Percentiles rank a stretch among this genome's conserved stretches.
Conservation (phyloP, 2,797 vertebrate species). For the Microctenopoma steveboyesi region DNA sequence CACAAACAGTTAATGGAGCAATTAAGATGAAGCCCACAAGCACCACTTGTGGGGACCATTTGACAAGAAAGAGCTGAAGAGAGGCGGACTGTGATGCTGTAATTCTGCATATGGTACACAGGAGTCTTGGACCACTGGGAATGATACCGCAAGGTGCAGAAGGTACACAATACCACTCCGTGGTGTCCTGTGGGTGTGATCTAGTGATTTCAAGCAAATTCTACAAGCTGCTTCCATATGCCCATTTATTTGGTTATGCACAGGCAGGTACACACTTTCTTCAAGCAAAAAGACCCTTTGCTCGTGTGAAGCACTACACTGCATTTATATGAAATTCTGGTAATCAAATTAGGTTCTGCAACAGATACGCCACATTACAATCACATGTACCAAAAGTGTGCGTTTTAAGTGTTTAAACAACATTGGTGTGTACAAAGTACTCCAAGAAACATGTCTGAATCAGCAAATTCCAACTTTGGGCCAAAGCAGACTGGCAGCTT, state of each 20-base stretch:
- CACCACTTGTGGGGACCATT: slow-evolving; percentile 73
- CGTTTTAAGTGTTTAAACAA: background rate
- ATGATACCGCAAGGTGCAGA: slow-evolving; percentile 29
- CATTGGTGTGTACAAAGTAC: background rate
- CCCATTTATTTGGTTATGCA: background rate
- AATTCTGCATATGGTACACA: slow-evolving; percentile 34
- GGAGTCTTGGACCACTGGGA: slow-evolving; percentile 34
- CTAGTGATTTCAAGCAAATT: background rate
- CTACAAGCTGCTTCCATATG: background rate
- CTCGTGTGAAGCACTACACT: background rate
- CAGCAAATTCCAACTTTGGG: background rate
- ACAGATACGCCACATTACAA: background rate
- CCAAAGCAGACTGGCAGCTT: background rate
- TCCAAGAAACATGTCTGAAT: background rate
- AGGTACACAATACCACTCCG: background rate
- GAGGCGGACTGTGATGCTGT: slow-evolving; percentile 42
- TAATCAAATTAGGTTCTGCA: too few relatives aligned
- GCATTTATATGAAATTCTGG: background rate
- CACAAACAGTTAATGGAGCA: slow-evolving; percentile 82
- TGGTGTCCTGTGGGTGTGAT: background rate
- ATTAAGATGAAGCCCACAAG: slow-evolving; percentile 77
- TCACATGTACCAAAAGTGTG: background rate
- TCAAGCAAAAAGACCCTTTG: background rate
- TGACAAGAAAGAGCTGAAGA: slow-evolving; percentile 58
- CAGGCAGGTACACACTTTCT: background rate